A percentile compares a stretch with the other conserved stretches of the same genome.
phyloP scores from a whole-genome alignment of 2,797 vertebrate genomes.

The Acrossocheilus wenchowensis region DNA sequence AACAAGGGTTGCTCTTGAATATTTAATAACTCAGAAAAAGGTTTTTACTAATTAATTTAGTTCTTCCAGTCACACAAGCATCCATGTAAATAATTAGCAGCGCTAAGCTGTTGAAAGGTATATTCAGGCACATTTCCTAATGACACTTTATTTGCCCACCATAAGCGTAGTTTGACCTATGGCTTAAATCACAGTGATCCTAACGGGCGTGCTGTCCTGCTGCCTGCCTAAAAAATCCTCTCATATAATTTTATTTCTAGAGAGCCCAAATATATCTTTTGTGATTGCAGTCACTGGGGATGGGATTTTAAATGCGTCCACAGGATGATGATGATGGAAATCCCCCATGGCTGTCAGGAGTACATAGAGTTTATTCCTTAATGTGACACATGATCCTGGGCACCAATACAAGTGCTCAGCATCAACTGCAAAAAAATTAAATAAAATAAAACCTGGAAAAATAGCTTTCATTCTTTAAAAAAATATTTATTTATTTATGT shows the following conservation, averaged over 20 bases:
- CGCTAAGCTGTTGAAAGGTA: slow-evolving; percentile 3
- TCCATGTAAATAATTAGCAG: slow-evolving; percentile 1
- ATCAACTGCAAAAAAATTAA: slow-evolving; percentile 29
- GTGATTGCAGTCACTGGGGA: slow-evolving; percentile 61
- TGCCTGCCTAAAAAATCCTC: slow-evolving; percentile 58
- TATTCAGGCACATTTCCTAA: slow-evolving; percentile 23
- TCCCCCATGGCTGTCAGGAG: slow-evolving; percentile 51
- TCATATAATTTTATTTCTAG: slow-evolving; percentile 66
- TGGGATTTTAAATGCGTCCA: slow-evolving; percentile 62
- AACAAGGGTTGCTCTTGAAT: neutral
- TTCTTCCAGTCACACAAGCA: neutral
- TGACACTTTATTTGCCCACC: neutral
- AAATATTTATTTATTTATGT: neutral
- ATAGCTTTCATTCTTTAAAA: slow-evolving; percentile 7
- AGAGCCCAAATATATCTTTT: slow-evolving; percentile 63
- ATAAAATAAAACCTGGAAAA: neutral
- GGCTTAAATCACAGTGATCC: slow-evolving; percentile 53
- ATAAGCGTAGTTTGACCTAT: slow-evolving; percentile 24
- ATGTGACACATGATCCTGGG: slow-evolving; percentile 54
- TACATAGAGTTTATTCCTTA: slow-evolving; percentile 54
- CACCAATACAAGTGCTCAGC: slow-evolving; percentile 36
- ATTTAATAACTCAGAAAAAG: neutral
- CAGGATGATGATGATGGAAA: slow-evolving; percentile 54
- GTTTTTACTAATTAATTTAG: neutral
- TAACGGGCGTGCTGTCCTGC: slow-evolving; percentile 48